These are phyloP conservation scores for Drosophila yakuba DNA, from an alignment of 1,140 invertebrate genomes.

Conservation along the genomic window DNA sequence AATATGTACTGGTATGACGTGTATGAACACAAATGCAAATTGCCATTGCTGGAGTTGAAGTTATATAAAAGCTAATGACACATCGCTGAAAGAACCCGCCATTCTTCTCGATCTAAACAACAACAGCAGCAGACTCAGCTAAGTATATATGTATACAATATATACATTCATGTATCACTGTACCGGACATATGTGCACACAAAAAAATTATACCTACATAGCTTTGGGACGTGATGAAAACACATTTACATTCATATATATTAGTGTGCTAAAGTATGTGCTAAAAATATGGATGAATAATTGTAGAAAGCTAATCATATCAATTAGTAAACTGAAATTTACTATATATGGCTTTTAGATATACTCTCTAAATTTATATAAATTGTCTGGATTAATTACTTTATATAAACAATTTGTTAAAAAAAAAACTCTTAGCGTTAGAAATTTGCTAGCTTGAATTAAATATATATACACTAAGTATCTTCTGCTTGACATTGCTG, in stretches of 20 bases:
- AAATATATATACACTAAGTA: too few relatives aligned
- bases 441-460: too few relatives aligned
- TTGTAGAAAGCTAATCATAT: not conserved
- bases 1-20: not conserved
- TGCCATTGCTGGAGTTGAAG: constrained; percentile 22
- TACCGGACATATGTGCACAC: constrained; percentile 1
- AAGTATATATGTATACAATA: not conserved
- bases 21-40: constrained; percentile 27
- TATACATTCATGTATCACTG: not conserved
- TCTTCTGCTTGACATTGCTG: too few relatives aligned
- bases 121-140: constrained; percentile 6
- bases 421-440: too few relatives aligned
- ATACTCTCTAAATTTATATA: too few relatives aligned
- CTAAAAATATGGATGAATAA: not conserved
- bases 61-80: constrained; percentile 34
- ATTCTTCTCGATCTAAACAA: constrained; percentile 28
- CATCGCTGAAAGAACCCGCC: constrained; percentile 18
- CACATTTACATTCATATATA: too few relatives aligned
- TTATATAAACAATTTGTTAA: too few relatives aligned
- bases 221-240: not conserved
- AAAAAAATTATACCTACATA: not conserved
- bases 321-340: too few relatives aligned
- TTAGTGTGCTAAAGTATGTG: too few relatives aligned
- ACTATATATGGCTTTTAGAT: too few relatives aligned
- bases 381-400: too few relatives aligned